Percentiles rank a stretch among this genome's conserved stretches.
Evolutionary conservation across 2,888 invertebrate species (phyloP).

Genomic region (Cybosia mesomella): DNA sequence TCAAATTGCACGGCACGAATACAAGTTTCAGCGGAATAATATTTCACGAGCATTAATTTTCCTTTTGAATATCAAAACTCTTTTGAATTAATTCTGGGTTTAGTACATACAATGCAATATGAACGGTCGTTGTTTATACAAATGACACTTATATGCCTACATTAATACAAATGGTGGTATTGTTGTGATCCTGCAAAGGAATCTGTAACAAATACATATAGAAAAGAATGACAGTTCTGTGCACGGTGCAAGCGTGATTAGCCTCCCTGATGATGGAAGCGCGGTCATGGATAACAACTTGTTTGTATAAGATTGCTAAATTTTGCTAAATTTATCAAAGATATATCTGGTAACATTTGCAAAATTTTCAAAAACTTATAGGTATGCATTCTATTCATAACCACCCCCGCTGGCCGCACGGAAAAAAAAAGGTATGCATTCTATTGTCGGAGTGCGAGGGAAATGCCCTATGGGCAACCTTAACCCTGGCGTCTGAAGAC

Average conservation of each 20-base stretch:
- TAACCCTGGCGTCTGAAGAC: no score
- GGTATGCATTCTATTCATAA: no score
- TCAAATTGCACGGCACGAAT: conserved; percentile 36
- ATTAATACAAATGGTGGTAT: conserved; percentile 7
- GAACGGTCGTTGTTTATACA: conserved; percentile 25
- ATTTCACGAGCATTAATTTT: conserved; percentile 8
- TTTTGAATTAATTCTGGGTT: not conserved
- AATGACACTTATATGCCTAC: conserved; percentile 16
- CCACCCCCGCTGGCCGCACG: no score
- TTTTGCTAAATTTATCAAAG: no score
- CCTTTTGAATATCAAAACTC: not conserved
- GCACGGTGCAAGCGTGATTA: conserved; percentile 58
- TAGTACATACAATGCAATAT: conserved; percentile 15
- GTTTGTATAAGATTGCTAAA: no score
- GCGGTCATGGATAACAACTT: conserved; percentile 22
- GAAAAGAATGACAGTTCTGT: conserved; percentile 43
- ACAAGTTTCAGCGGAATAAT: not conserved
- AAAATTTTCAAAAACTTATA: no score
- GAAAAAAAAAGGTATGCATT: no score
- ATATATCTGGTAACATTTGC: no score
- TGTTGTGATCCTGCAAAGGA: conserved; percentile 48
- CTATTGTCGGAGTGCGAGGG: no score
- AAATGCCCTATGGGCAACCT: no score
- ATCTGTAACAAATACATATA: conserved; percentile 28
- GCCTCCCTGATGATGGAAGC: conserved; percentile 42